phyloP scores from a whole-genome alignment of 2,888 invertebrate species.

The Leptopilina syphax region DNA sequence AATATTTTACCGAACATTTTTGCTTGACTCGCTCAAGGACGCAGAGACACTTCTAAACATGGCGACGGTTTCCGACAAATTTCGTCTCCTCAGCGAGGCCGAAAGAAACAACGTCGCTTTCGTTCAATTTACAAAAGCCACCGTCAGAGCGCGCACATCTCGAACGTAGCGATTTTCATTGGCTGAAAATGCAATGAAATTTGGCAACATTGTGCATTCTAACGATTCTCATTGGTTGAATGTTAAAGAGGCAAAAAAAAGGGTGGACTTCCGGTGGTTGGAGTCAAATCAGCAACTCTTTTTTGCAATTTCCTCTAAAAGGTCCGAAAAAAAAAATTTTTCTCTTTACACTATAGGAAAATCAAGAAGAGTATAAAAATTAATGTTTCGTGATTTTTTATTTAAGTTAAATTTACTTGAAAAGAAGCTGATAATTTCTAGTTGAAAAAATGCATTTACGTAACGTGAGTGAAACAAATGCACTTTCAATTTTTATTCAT shows the following conservation, averaged over 20 bases:
- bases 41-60: constrained; percentile 78
- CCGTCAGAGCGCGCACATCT: constrained; percentile 61
- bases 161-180: not conserved
- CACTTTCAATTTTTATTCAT: not conserved
- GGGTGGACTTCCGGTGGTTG: constrained; percentile 57
- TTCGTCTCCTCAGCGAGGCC: constrained; percentile 59
- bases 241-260: constrained; percentile 56
- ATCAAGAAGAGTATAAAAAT: no score
- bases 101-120: constrained; percentile 52
- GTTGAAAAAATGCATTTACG: not conserved
- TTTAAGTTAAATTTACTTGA: not conserved
- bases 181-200: constrained; percentile 70
- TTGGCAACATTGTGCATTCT: constrained; percentile 76
- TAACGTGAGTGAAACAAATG: constrained; percentile 3
- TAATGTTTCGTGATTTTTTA: not conserved
- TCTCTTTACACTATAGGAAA: not conserved
- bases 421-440: not conserved
- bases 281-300: constrained; percentile 66
- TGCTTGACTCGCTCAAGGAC: constrained; percentile 72
- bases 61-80: constrained; percentile 77
- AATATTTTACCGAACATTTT: constrained; percentile 78
- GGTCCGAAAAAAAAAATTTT: not conserved
- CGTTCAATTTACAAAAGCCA: constrained; percentile 58
- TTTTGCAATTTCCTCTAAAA: constrained; percentile 5
- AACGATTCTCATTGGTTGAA: constrained; percentile 67